These are phyloP conservation scores for Muraenolepis orangiensis DNA, from an alignment of 2,797 vertebrate genomes.

Conservation along the genomic window DNA sequence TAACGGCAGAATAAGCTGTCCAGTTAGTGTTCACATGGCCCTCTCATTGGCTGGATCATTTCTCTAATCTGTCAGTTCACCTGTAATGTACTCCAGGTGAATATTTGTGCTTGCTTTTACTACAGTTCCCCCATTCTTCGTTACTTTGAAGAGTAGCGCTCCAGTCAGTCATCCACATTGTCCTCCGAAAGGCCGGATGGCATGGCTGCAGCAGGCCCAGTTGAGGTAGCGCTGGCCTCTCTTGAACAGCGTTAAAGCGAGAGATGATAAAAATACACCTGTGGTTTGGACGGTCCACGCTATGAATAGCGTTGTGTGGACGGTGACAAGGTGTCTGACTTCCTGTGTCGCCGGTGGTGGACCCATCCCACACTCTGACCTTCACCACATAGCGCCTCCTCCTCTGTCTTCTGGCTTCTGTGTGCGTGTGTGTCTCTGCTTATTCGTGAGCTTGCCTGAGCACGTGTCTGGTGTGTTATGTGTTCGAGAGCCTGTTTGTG, in stretches of 20 bases:
- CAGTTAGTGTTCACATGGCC: neutral
- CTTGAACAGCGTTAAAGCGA: constrained; percentile 46
- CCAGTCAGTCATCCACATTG: neutral
- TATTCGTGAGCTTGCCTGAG: neutral
- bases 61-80: too few relatives aligned
- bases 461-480: neutral
- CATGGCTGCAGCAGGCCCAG: constrained; percentile 20
- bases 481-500: neutral
- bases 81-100: neutral
- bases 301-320: constrained; percentile 63
- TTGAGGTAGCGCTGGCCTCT: constrained; percentile 46
- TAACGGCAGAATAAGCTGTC: neutral
- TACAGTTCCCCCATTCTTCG: neutral
- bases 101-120: neutral
- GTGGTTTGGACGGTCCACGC: constrained; percentile 43
- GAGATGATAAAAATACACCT: constrained; percentile 63
- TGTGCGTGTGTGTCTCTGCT: neutral
- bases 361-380: constrained; percentile 35
- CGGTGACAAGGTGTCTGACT: constrained; percentile 54
- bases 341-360: constrained; percentile 39
- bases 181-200: neutral
- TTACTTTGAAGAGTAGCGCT: neutral
- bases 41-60: too few relatives aligned
- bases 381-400: constrained; percentile 8
- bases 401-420: constrained; percentile 18